phyloP scores from a whole-genome alignment of 2,797 vertebrate genomes.

The Spatula clypeata region DNA sequence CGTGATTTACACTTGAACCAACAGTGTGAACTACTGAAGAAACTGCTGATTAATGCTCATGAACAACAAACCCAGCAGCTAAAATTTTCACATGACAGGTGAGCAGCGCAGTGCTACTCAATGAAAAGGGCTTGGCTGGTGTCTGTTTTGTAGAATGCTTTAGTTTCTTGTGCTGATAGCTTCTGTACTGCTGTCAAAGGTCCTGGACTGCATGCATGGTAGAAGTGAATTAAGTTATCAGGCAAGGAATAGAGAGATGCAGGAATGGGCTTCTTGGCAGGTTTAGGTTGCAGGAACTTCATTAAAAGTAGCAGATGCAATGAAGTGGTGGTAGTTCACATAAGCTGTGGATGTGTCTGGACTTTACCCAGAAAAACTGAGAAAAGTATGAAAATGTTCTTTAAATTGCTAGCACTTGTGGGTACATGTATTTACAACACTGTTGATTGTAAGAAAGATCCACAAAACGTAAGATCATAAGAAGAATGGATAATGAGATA shows the following conservation, averaged over 20 bases:
- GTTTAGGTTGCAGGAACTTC: background rate
- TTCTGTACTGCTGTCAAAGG: background rate
- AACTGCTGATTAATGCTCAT: constrained; percentile 90
- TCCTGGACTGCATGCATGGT: background rate
- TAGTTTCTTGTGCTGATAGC: background rate
- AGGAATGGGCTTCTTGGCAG: background rate
- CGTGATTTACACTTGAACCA: constrained; percentile 93
- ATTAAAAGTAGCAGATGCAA: background rate
- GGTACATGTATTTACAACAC: accelerated
- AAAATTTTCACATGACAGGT: constrained; percentile 96
- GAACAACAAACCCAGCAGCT: constrained; percentile 96
- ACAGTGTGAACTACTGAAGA: constrained; percentile 95
- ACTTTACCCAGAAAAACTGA: background rate
- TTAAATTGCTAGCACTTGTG: background rate
- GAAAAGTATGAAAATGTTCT: background rate
- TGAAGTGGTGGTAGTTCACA: background rate
- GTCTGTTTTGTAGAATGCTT: background rate
- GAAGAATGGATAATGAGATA: background rate
- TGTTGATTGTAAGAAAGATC: background rate
- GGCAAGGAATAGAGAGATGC: background rate
- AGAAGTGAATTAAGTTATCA: background rate
- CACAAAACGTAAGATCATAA: background rate
- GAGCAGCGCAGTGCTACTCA: background rate
- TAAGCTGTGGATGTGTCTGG: background rate
- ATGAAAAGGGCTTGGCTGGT: background rate